These are phyloP conservation scores for Cephus cinctus DNA, from an alignment of 1,140 invertebrate species.

Conservation along the genomic window DNA sequence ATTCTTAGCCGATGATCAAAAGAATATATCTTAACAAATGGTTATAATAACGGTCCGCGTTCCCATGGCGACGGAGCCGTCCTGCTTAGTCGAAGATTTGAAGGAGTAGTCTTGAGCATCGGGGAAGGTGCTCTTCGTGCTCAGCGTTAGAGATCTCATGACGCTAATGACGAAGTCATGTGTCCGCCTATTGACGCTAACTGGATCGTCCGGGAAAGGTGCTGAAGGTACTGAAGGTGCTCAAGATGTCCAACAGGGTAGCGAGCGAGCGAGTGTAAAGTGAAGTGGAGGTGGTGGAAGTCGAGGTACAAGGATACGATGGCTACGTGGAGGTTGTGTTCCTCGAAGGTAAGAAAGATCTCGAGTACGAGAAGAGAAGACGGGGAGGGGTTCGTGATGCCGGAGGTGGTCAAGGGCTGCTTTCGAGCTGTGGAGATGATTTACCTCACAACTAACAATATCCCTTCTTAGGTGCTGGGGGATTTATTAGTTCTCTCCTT, in stretches of 20 bases:
- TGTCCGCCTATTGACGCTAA: conserved; percentile 43
- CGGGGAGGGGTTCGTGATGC: conserved; percentile 3
- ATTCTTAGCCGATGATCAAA: no score
- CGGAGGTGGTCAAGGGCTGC: conserved; percentile 31
- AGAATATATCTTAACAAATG: no score
- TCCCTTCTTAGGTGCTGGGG: conserved; percentile 46
- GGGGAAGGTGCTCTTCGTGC: conserved; percentile 35
- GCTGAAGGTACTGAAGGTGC: conserved; percentile 15
- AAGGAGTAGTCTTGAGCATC: not conserved
- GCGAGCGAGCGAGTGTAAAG: conserved; percentile 17
- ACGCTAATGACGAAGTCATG: conserved; percentile 44
- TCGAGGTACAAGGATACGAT: conserved; percentile 6
- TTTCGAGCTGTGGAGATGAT: conserved; percentile 49
- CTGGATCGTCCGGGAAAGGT: conserved; percentile 28
- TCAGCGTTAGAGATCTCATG: conserved; percentile 38
- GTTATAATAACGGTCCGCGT: not conserved
- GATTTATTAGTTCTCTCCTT: conserved; percentile 53
- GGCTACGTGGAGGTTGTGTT: conserved; percentile 8
- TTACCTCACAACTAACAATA: conserved; percentile 56
- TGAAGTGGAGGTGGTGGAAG: conserved; percentile 1
- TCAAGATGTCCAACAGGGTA: conserved; percentile 8
- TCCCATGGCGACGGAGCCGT: not conserved
- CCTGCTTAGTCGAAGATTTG: not conserved
- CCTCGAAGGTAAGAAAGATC: not conserved
- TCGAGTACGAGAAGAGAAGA: conserved; percentile 5